A percentile compares a stretch with the other conserved stretches of the same genome.
Evolutionary conservation across 2,797 vertebrate genomes (phyloP).

Genomic region (Hylomyscus alleni): DNA sequence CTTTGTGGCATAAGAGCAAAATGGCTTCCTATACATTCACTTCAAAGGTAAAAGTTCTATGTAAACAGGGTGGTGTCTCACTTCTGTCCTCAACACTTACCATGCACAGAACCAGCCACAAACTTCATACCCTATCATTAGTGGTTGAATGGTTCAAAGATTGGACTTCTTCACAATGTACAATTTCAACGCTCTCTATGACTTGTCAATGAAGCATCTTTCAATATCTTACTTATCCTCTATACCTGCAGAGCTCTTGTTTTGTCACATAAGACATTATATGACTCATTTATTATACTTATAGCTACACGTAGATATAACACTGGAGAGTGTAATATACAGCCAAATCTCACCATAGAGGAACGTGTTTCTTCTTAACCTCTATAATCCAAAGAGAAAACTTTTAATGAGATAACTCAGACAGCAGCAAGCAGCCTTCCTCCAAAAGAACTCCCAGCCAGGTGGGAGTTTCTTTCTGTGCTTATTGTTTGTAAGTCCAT

Average conservation of each 20-base stretch:
- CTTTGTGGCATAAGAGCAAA: background rate
- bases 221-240: background rate
- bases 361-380: background rate
- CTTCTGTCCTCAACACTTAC: background rate
- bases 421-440: background rate
- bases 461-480: background rate
- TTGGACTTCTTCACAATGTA: background rate
- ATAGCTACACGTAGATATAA: background rate
- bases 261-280: background rate
- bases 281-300: background rate
- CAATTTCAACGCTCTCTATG: background rate
- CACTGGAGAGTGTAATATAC: background rate
- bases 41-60: background rate
- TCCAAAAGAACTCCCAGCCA: background rate
- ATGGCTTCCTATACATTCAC: background rate
- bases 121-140: background rate
- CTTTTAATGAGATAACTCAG: background rate
- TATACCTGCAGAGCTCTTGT: background rate
- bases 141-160: constrained; percentile 51
- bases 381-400: constrained; percentile 35
- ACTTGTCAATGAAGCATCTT: background rate
- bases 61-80: background rate
- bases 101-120: background rate
- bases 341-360: background rate
- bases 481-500: background rate